Base-by-base conservation (phyloP, 1,140 invertebrate genomes). In the Bicyclus anynana region DNA sequence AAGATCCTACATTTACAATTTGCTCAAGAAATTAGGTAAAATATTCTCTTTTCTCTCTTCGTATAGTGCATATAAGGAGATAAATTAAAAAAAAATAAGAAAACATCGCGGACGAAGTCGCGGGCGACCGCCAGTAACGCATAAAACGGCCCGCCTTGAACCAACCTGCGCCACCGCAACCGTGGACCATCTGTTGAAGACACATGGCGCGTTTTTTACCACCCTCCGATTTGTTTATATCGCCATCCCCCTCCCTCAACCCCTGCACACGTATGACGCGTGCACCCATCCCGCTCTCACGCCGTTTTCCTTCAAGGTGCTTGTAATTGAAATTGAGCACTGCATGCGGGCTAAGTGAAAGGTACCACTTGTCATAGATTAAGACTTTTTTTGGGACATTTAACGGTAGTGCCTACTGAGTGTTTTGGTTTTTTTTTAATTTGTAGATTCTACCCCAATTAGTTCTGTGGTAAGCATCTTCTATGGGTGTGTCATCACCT, bases 291-390 rank as follows among this genome's bases (percentile, higher is more conserved):
- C 53, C 70, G 20, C 47, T 84, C 59, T 2, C 56, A 21, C 72
- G 52, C 59, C 40, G 73, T 78, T 80, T 80, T 84, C 74, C 74
- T 83, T 83, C 78, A 75, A 82, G 70, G 69, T 72, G 66, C 69
- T 59, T 66, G 80, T 83, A 85, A 85, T 83, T 85, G 82, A 85
- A 85, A 83, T 73, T 73, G 78, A 81, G 78, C 76, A 77, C 77
- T 80, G 71, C 75, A 83, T 83, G 77, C 82, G 82, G 80, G 82
- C 67, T 65, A 72, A 83, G 80, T 79, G 78, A 83, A 85, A 85
- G 78, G 75, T 69, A 71, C 60, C 55, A 62, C 62, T 62, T 67
- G 62, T 52, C 72, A 80, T 65, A 81, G 77, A 85, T 67, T 67
- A 80, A 60, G 27, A 48, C 23, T 48, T 59, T 59, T 49, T 53